These are phyloP conservation scores for Monochamus alternatus DNA, from an alignment of 2,888 invertebrate species.

Conservation along the genomic window DNA sequence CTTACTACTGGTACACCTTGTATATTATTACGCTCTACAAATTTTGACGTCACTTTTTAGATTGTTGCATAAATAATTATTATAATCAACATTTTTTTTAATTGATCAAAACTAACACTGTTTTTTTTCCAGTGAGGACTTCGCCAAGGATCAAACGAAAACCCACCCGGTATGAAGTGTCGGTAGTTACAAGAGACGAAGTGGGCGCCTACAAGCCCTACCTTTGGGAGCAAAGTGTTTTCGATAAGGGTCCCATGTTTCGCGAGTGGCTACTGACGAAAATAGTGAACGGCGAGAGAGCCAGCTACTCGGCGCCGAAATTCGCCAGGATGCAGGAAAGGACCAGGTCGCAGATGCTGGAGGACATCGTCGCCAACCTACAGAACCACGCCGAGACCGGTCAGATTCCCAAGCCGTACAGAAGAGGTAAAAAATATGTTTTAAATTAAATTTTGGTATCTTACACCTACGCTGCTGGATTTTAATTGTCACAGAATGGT, in stretches of 20 bases:
- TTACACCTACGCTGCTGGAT: too few relatives aligned
- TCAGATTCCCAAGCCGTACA: slow-evolving; percentile 95
- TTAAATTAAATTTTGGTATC: neutral
- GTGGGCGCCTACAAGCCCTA: slow-evolving; percentile 97
- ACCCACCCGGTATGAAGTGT: slow-evolving; percentile 91
- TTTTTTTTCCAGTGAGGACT: slow-evolving; percentile 79
- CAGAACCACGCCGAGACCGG: slow-evolving; percentile 96
- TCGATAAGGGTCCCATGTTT: slow-evolving; percentile 96
- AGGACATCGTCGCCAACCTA: slow-evolving; percentile 93
- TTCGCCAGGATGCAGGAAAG: slow-evolving; percentile 96
- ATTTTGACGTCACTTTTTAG: too few relatives aligned
- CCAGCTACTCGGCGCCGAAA: slow-evolving; percentile 95
- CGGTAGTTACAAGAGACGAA: slow-evolving; percentile 94
- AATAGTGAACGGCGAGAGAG: slow-evolving; percentile 94
- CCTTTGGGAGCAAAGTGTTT: slow-evolving; percentile 95
- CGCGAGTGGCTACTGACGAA: slow-evolving; percentile 95
- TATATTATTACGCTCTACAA: too few relatives aligned
- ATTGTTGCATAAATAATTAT: too few relatives aligned
- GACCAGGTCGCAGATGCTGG: slow-evolving; percentile 93
- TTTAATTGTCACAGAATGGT: too few relatives aligned
- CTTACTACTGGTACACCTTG: too few relatives aligned
- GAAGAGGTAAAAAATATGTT: slow-evolving; percentile 76
- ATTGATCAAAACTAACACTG: too few relatives aligned
- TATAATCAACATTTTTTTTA: too few relatives aligned
- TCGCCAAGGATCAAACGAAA: slow-evolving; percentile 90